phyloP scores from a whole-genome alignment of 2,113 vertebrate species.

The Oenanthe oenanthe region DNA sequence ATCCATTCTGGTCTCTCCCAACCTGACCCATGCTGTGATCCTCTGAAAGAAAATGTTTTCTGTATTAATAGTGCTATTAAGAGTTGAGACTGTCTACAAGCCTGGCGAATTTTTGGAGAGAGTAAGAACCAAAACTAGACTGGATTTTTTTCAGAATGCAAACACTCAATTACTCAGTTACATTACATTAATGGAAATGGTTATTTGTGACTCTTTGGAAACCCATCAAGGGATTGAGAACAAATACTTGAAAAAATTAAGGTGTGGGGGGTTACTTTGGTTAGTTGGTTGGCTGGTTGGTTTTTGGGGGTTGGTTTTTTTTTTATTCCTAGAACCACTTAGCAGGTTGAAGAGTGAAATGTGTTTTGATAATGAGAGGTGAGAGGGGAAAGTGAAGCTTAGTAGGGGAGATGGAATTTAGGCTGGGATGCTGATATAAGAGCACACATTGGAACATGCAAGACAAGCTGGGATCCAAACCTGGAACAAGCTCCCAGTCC shows the following conservation, averaged over 20 bases:
- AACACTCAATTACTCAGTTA: not conserved
- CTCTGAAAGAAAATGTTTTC: not conserved
- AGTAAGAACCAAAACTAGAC: not conserved
- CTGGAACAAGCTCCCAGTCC: not conserved
- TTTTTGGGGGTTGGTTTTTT: too few relatives aligned
- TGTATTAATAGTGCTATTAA: not conserved
- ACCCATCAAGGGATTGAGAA: not conserved
- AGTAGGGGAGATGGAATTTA: not conserved
- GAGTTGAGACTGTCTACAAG: not conserved
- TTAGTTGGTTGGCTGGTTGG: not conserved
- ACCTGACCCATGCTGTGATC: not conserved
- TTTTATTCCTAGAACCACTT: not conserved
- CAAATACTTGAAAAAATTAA: not conserved
- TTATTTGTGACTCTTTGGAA: not conserved
- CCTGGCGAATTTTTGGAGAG: not conserved
- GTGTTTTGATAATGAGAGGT: not conserved
- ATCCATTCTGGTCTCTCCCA: not conserved
- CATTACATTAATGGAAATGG: not conserved
- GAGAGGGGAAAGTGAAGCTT: not conserved
- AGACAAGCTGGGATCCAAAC: not conserved
- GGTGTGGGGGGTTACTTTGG: fast-evolving
- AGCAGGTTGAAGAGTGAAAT: not conserved
- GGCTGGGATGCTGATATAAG: not conserved
- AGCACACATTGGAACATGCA: fast-evolving
- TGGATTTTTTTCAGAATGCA: not conserved